These are phyloP conservation scores for Rhimphoctona megacephalus DNA, from an alignment of 2,888 invertebrate species.

Conservation along the genomic window DNA sequence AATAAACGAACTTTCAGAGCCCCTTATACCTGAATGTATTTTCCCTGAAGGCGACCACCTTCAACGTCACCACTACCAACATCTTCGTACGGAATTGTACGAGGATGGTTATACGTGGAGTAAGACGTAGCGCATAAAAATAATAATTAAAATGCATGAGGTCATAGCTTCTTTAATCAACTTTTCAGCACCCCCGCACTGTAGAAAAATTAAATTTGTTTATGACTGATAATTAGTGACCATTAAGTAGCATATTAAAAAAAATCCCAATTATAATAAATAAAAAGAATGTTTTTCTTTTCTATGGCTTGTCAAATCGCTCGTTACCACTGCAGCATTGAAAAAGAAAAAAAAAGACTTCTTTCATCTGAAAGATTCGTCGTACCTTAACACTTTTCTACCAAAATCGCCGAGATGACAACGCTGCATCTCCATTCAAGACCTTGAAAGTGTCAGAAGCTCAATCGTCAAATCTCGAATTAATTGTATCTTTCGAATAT, in stretches of 20 bases:
- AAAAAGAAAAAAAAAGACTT: neutral
- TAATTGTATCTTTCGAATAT: slow-evolving; percentile 65
- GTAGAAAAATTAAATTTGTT: slow-evolving; percentile 78
- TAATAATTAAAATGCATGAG: slow-evolving; percentile 78
- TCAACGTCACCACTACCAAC: slow-evolving; percentile 20
- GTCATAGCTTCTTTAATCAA: slow-evolving; percentile 76
- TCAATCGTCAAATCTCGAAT: slow-evolving; percentile 68
- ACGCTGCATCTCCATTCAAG: neutral
- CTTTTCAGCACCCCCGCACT: slow-evolving; percentile 71
- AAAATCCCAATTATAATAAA: neutral
- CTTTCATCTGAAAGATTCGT: neutral
- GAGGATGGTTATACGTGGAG: neutral
- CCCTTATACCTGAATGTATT: slow-evolving; percentile 67
- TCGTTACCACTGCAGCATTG: neutral
- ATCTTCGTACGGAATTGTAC: slow-evolving; percentile 30
- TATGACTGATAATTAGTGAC: slow-evolving; percentile 77
- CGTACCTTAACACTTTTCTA: neutral
- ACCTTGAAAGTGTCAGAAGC: slow-evolving; percentile 35
- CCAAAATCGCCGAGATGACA: slow-evolving; percentile 7
- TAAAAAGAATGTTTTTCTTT: neutral
- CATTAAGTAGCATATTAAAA: slow-evolving; percentile 57
- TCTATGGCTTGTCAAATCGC: neutral
- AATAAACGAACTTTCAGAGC: slow-evolving; percentile 79
- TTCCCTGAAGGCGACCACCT: slow-evolving; percentile 49
- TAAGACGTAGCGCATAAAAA: slow-evolving; percentile 72